Conservation (phyloP, 2,113 vertebrate species). For the Zosterops hypoxanthus region DNA sequence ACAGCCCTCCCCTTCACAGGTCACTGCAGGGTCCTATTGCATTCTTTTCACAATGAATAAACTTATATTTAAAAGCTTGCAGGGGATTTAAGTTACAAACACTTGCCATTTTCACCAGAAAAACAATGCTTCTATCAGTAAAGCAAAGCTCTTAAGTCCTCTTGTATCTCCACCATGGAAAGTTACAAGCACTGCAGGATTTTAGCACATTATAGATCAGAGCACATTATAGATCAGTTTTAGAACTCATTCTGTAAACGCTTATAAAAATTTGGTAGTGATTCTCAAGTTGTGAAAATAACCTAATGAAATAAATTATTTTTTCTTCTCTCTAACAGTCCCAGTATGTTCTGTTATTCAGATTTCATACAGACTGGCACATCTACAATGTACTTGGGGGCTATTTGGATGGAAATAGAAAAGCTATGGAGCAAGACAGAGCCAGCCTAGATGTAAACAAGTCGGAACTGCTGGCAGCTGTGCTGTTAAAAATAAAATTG, state of each 20-base stretch:
- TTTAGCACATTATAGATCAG: slow-evolving; percentile 43
- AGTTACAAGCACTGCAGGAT: not conserved
- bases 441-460: slow-evolving; percentile 56
- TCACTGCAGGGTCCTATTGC: not conserved
- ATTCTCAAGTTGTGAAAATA: slow-evolving; percentile 33
- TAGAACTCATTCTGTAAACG: slow-evolving; percentile 37
- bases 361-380: not conserved
- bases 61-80: not conserved
- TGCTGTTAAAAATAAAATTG: slow-evolving; percentile 66
- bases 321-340: not conserved
- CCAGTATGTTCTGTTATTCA: not conserved
- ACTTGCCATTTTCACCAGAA: not conserved
- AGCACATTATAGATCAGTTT: slow-evolving; percentile 43
- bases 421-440: slow-evolving; percentile 65
- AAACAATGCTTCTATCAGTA: not conserved
- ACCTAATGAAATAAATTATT: not conserved
- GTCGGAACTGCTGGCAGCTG: slow-evolving; percentile 47
- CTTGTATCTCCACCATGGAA: not conserved
- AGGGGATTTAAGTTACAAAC: slow-evolving; percentile 32
- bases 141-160: not conserved
- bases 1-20: not conserved
- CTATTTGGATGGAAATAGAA: slow-evolving; percentile 63
- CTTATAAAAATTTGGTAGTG: slow-evolving; percentile 19
- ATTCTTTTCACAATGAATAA: slow-evolving; percentile 18
- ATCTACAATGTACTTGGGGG: not conserved